Evolutionary conservation across 2,797 vertebrate species (phyloP), one percentile per base, ranked within the genome.

Genomic region (Sebastes minor): DNA sequence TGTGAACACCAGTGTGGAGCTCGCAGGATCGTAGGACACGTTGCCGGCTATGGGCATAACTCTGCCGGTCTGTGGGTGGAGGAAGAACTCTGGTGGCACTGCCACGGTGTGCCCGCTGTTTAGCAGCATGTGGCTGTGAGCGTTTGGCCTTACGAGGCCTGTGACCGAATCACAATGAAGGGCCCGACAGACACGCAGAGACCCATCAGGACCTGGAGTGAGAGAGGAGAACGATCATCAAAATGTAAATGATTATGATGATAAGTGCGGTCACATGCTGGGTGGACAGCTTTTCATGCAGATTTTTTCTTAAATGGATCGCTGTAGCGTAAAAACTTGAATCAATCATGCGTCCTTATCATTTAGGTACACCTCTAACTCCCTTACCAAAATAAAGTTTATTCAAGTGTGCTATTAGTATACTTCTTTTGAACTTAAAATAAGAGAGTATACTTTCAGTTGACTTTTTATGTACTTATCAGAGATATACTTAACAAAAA

Each of bases 21-120:
- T 93, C 59, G 82, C 27, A 3, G 97, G 94, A 81, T 98, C 96
- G 1, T 96, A 98, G 28, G 95, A 95, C 62, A 98, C 71, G 0
- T 97, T 97, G 14, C 97, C 97, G 22, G 94, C 89, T 46, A 97
- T 56, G 0, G 96, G 96, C 74, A 98, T 92, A n/a, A 97, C 87
- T 33, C 91, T 94, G 30, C 96, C 95, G 0, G 97, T 98, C 65
- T 96, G 92, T 0, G 96, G 96, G 78, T 98, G 96, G 52, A 99
- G 70, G 59, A 97, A 97, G 87, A 95, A 95, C 73, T 96, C 93
- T 0, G 86, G 65, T 0, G 97, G 96, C 42, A 97, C 94, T 0
- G 95, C 79, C 82, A 93, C 95, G 64, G 90, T 86, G 85, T 96
- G 95, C 42, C 95, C 95, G 4, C 90, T 95, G 82, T 90, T 90